These are phyloP conservation scores for Drosophila multiciliata DNA, from an alignment of 2,888 invertebrate species.

Conservation along the genomic window DNA sequence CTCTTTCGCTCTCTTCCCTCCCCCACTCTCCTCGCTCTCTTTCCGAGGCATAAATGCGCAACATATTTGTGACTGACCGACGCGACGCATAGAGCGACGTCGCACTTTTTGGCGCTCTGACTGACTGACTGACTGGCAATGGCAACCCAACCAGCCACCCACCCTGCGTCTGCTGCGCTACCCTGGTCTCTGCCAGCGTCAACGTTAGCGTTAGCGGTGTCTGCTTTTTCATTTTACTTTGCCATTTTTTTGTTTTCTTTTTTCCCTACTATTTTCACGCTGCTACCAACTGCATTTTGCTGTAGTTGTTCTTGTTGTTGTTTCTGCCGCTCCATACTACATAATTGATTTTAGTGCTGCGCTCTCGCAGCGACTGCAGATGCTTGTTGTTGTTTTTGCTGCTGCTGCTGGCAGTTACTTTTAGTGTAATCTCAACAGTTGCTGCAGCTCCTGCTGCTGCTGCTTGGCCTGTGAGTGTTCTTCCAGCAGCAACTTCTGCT, in stretches of 20 bases:
- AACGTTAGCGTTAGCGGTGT: slow-evolving; percentile 52
- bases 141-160: slow-evolving; percentile 54
- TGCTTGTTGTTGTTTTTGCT: slow-evolving; percentile 38
- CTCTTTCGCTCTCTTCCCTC: slow-evolving; percentile 24
- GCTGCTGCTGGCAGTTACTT: slow-evolving; percentile 73
- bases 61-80: slow-evolving; percentile 81
- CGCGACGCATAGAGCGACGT: slow-evolving; percentile 54
- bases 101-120: slow-evolving; percentile 30
- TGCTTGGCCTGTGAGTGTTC: slow-evolving; percentile 57
- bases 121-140: slow-evolving; percentile 38
- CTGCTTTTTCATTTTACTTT: slow-evolving; percentile 64
- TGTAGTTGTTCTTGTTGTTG: slow-evolving; percentile 36
- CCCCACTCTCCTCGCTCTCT: slow-evolving; percentile 19
- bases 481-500: slow-evolving; percentile 63
- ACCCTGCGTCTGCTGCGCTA: slow-evolving; percentile 37
- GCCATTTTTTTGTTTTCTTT: slow-evolving; percentile 52
- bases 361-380: slow-evolving; percentile 67
- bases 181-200: slow-evolving; percentile 26
- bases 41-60: slow-evolving; percentile 71
- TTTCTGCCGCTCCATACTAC: slow-evolving; percentile 68
- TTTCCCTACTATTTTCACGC: slow-evolving; percentile 80
- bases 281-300: slow-evolving; percentile 56
- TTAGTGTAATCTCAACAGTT: slow-evolving; percentile 78
- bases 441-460: slow-evolving; percentile 50
- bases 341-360: slow-evolving; percentile 82